Evolutionary conservation across 2,113 vertebrate genomes (phyloP), one percentile per base, ranked within the genome.

Genomic region (Psittacula cyanocephala): DNA sequence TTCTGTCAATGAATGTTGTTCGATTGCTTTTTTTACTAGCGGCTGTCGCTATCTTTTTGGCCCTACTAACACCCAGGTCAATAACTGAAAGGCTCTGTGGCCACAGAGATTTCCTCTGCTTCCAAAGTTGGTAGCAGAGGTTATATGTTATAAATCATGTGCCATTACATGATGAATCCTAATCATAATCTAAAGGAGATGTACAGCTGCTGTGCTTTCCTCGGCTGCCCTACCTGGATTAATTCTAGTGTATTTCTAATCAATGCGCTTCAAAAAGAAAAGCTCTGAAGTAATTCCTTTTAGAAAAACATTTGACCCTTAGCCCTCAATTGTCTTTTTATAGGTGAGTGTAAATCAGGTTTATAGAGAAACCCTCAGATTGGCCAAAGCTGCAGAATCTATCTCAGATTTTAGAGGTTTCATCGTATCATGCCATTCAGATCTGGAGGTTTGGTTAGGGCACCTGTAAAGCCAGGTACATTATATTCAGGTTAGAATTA

Each of bases 11-110:
- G 89, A 69, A 84, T 88, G 92, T 82, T 53, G 62, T 79, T 94
- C 67, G 52, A 94, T 91, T 91, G 74, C 81, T 72, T 88, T 94
- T 94, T 89, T 90, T 88, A 89, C 88, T 18, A 43, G 90, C 1
- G 9, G 74, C 83, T 96, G 94, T 93, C 78, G 53, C 91, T 95
- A 35, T 97, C 91, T 89, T 39, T 86, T 85, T 64, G 77, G 91
- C 63, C 92, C 67, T 86, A 27, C 82, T 37, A 91, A 59, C 77
- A 76, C 49, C 68, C 80, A 25, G 60, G 64, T 95, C 89, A 11
- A 69, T 90, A 68, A 9, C 37, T 52, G 86, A 95, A 93, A 63
- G 81, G 33, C 71, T 67, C 1, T 41, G 18, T 28, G 53, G 74
- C 24, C 68, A 23, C 86, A 77, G 64, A 62, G 77, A 12, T 52